phyloP scores from a whole-genome alignment of 64 coral and sea anemone species.

The Stichodactyla helianthus region DNA sequence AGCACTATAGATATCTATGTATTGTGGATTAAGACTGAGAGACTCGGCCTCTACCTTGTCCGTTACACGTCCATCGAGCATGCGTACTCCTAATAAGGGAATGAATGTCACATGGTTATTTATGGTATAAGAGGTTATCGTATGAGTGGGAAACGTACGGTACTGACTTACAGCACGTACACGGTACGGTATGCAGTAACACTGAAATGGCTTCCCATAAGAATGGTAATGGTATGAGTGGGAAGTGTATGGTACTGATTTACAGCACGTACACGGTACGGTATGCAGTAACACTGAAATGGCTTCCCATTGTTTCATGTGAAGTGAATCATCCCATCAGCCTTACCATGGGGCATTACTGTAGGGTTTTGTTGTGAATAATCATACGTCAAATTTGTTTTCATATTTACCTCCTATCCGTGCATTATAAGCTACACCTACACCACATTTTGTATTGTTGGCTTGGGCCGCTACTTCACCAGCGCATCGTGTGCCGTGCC shows the following conservation, averaged over 20 bases:
- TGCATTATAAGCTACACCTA: conserved; percentile 93
- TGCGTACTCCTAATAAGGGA: conserved; percentile 71
- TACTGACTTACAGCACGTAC: too few species aligned
- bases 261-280: too few species aligned
- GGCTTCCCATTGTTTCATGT: too few species aligned
- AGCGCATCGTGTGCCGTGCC: conserved; percentile 92
- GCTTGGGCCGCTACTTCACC: conserved; percentile 94
- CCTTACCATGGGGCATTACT: too few species aligned
- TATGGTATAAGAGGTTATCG: background rate
- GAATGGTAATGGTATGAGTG: too few species aligned
- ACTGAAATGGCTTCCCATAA: too few species aligned
- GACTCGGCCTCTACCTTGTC: conserved; percentile 99
- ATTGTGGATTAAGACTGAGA: conserved; percentile 96
- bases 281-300: too few species aligned
- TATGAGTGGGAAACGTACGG: too few species aligned
- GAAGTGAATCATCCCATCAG: too few species aligned
- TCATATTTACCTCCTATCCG: conserved; percentile 78
- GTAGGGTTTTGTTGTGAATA: too few species aligned
- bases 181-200: too few species aligned
- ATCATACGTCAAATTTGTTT: background rate
- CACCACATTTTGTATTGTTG: conserved; percentile 91
- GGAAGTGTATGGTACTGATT: too few species aligned
- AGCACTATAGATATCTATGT: conserved; percentile 95
- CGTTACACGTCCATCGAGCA: conserved; percentile 97
- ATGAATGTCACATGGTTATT: background rate